These are phyloP conservation scores for Umimayanthus chanpuru DNA, from an alignment of 92 coral and sea anemone genomes.

Conservation along the genomic window DNA sequence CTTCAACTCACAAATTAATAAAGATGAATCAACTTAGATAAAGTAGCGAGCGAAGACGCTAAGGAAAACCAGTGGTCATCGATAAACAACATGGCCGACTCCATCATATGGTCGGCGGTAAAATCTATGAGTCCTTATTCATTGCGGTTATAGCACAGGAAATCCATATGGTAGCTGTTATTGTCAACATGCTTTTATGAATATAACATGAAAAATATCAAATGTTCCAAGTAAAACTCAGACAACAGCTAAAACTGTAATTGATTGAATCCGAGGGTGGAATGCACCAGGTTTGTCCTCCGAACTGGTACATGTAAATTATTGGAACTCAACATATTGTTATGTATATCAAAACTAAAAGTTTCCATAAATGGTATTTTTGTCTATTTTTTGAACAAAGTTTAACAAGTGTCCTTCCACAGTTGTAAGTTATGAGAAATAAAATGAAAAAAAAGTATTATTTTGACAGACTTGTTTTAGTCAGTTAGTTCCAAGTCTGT, in stretches of 20 bases:
- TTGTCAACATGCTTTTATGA: background rate
- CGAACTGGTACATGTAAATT: background rate
- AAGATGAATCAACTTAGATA: no score
- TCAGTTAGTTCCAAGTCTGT: conserved; percentile 6
- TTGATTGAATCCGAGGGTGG: background rate
- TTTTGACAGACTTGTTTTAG: background rate
- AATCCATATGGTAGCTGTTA: background rate
- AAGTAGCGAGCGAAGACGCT: no score
- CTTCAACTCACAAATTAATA: no score
- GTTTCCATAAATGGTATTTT: background rate
- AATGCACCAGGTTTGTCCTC: background rate
- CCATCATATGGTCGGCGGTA: no score
- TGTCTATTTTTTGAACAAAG: background rate
- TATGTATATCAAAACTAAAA: background rate
- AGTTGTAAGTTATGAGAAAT: no score
- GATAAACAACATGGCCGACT: no score
- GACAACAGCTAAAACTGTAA: background rate
- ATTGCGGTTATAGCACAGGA: background rate
- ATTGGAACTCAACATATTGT: background rate
- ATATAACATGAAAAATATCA: conserved; percentile 3
- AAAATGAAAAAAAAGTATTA: background rate
- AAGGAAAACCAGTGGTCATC: no score
- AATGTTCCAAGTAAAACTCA: background rate
- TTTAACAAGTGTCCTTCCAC: conserved; percentile 10
- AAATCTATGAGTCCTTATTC: no score